A percentile compares a stretch with the other conserved stretches of the same genome.
phyloP scores from a whole-genome alignment of 1,140 invertebrate genomes.

The Aphaenogaster ashmeadi region DNA sequence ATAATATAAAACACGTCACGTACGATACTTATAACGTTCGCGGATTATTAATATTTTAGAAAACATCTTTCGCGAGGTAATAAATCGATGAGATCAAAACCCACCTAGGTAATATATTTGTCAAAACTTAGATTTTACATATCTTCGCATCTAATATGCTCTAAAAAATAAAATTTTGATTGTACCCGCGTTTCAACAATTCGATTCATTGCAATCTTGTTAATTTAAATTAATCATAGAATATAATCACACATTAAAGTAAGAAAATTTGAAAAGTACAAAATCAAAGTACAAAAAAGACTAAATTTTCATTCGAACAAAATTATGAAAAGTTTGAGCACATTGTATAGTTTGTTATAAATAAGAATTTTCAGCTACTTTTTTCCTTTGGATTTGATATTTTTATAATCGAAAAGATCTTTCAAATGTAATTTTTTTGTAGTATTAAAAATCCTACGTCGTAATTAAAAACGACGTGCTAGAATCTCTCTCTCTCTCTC shows the following conservation, averaged over 20 bases:
- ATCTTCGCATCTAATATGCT: not conserved
- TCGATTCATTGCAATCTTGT: not conserved
- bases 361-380: not conserved
- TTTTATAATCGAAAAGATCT: not conserved
- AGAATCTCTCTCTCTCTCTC: not conserved
- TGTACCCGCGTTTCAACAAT: not conserved
- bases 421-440: not conserved
- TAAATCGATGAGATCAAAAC: not conserved
- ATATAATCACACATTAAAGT: not conserved
- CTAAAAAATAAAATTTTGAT: not conserved
- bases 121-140: not conserved
- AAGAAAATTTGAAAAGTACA: not conserved
- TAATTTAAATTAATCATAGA: not conserved
- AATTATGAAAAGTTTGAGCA: not conserved
- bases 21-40: not conserved
- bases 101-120: not conserved
- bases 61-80: not conserved
- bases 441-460: not conserved
- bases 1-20: not conserved
- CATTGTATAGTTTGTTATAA: too few relatives aligned
- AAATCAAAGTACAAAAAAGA: not conserved
- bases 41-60: constrained; percentile 12
- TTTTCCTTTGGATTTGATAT: not conserved
- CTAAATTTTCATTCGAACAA: not conserved
- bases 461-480: not conserved